Evolutionary conservation across 1,140 invertebrate species (phyloP), one percentile per base, ranked within the genome.

Genomic region (Tetraneura akinire): DNA sequence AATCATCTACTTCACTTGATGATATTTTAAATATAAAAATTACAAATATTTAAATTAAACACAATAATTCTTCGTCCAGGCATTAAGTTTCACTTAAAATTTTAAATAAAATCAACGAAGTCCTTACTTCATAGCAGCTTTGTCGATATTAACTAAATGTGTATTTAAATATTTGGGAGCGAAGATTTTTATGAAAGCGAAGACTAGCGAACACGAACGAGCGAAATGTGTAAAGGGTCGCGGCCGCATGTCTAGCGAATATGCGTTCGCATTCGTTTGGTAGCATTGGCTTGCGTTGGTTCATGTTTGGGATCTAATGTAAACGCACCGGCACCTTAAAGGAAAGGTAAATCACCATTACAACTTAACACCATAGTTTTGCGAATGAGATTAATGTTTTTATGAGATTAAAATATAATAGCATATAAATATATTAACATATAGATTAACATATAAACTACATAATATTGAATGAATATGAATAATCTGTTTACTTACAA

Each of bases 71-170:
- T 26, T 57, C 11, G 21, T 10, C 53, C 49, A 51, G 49, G 49
- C 14, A 18, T 53, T 53, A 21, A 53, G 16, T n/a, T 53, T 53
- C 51, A 53, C 51, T 53, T 26, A 26, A 57, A 57, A 26, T 57
- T 57, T 57, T 57, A 4, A 14, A 57, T 23, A 57, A 57, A 57
- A 57, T 57, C 55, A 57, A 57, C 55, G n/a, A n/a, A 57, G 55
- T 57, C 55, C 4, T 57, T 26, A 57, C 23, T 57, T 11, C 23
- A 26, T 11, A 26, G 55, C 21, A 26, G 55, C 3, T 57, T 57
- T 26, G 55, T 57, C 55, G 11, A 57, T 57, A 57, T 21, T 57
- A 18, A 60, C 13, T 60, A 26, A 16, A 11, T 60, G 29, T 55
- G n/a, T 23, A 21, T 60, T 60, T 26, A 29, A 6, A 21, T 57